These are phyloP conservation scores for Rafetus swinhoei DNA, from an alignment of 2,113 vertebrate species.

Conservation along the genomic window DNA sequence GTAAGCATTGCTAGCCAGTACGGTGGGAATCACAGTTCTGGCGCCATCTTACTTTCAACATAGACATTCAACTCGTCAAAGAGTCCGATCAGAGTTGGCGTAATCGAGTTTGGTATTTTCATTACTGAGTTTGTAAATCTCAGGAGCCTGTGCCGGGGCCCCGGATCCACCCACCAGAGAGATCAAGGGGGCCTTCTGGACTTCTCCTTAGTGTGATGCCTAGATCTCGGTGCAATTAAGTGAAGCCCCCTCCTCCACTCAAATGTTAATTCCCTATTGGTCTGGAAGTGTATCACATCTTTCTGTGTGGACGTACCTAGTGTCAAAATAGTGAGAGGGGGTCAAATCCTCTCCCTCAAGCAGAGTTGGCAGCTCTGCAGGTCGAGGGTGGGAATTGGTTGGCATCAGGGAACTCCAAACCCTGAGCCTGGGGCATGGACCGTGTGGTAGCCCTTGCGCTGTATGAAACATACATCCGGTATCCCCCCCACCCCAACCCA, in stretches of 20 bases:
- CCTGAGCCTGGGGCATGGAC: background rate
- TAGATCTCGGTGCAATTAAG: background rate
- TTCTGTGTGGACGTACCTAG: background rate
- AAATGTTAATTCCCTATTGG: background rate
- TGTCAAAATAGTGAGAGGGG: background rate
- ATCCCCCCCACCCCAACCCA: conserved; percentile 20
- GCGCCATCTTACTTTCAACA: conserved; percentile 66
- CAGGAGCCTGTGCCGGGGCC: conserved; percentile 70
- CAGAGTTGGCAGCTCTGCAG: background rate
- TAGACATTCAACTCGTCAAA: conserved; percentile 47
- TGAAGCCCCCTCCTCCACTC: background rate
- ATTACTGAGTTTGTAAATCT: conserved; percentile 77
- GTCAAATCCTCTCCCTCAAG: background rate
- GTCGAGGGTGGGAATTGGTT: background rate
- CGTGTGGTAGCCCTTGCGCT: conserved; percentile 32
- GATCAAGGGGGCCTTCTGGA: fast-evolving
- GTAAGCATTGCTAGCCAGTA: background rate
- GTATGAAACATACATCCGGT: conserved; percentile 52
- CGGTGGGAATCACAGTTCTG: conserved; percentile 2
- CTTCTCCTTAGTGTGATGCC: background rate
- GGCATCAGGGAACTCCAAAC: background rate
- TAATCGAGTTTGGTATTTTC: conserved; percentile 77
- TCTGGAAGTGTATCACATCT: background rate
- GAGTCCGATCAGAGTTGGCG: conserved; percentile 12
- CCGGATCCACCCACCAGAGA: background rate